Evolutionary conservation across 2,888 invertebrate genomes (phyloP).

Genomic region (Chymomyza caudatula): DNA sequence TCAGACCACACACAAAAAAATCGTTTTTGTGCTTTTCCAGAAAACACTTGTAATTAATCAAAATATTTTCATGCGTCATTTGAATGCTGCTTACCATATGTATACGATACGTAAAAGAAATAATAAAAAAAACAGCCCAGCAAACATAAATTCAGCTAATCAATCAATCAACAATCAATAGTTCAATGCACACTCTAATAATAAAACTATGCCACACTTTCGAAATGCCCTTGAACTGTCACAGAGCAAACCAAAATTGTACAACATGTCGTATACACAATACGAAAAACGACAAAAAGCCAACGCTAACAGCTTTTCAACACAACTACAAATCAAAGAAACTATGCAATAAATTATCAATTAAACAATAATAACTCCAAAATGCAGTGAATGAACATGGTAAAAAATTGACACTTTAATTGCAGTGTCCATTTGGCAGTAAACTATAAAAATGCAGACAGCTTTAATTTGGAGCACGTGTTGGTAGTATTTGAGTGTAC

Average conservation of each 20-base stretch:
- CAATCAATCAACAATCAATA: conserved; percentile 1
- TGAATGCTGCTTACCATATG: not conserved
- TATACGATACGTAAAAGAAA: not conserved
- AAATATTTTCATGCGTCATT: not conserved
- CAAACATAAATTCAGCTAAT: not conserved
- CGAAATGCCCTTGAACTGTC: not conserved
- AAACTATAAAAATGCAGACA: not conserved
- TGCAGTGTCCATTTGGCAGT: conserved; percentile 30
- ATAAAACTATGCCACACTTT: not conserved
- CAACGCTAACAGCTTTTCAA: conserved; percentile 18
- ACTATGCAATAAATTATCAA: conserved; percentile 57
- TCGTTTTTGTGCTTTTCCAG: not conserved
- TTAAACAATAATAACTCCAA: conserved; percentile 63
- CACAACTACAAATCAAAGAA: conserved; percentile 34
- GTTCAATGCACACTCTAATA: not conserved
- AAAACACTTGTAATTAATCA: not conserved
- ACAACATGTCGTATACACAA: not conserved
- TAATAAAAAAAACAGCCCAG: not conserved
- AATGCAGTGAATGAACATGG: conserved; percentile 24
- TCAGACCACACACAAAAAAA: not conserved
- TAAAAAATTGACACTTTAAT: conserved; percentile 59
- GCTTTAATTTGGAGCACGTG: conserved; percentile 63
- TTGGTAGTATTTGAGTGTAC: conserved; percentile 14
- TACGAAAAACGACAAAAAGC: not conserved
- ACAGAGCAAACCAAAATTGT: not conserved